These are phyloP conservation scores for Eutolmus rufibarbis DNA, from an alignment of 2,888 invertebrate genomes.

Conservation along the genomic window DNA sequence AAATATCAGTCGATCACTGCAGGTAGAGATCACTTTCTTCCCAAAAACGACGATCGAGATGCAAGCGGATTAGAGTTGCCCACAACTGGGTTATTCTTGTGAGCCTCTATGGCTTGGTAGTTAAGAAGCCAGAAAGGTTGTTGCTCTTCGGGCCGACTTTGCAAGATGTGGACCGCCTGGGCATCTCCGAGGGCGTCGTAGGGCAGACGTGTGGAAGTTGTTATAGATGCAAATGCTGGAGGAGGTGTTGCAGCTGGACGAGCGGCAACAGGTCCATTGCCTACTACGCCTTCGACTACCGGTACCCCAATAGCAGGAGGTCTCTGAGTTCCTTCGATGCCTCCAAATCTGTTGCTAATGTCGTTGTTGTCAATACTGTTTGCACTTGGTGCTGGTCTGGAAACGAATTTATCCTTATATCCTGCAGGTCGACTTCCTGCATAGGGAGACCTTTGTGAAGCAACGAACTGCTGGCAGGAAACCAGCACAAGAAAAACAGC, in stretches of 20 bases:
- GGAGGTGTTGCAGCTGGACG: neutral
- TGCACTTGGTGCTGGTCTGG: slow-evolving; percentile 36
- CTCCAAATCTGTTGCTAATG: slow-evolving; percentile 66
- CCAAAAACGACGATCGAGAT: slow-evolving; percentile 53
- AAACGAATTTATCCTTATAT: slow-evolving; percentile 66
- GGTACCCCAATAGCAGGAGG: slow-evolving; percentile 55
- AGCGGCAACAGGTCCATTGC: neutral
- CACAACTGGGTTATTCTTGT: slow-evolving; percentile 59
- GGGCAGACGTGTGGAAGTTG: slow-evolving; percentile 62
- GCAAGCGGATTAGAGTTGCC: slow-evolving; percentile 50
- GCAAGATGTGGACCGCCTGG: slow-evolving; percentile 69
- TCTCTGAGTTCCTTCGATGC: slow-evolving; percentile 53
- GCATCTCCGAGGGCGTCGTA: slow-evolving; percentile 73
- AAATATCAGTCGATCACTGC: neutral
- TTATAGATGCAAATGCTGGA: neutral
- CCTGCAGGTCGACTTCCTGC: slow-evolving; percentile 69
- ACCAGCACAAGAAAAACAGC: neutral
- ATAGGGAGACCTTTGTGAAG: slow-evolving; percentile 70
- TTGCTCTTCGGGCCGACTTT: slow-evolving; percentile 70
- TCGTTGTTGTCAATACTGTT: slow-evolving; percentile 47
- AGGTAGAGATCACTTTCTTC: slow-evolving; percentile 47
- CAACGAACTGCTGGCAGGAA: neutral
- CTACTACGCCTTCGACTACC: slow-evolving; percentile 52
- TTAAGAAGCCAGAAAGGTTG: slow-evolving; percentile 79
- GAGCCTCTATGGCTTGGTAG: slow-evolving; percentile 70